Evolutionary conservation across 2,113 vertebrate genomes (phyloP), one percentile per base, ranked within the genome.

Genomic region (Penelope pileata): DNA sequence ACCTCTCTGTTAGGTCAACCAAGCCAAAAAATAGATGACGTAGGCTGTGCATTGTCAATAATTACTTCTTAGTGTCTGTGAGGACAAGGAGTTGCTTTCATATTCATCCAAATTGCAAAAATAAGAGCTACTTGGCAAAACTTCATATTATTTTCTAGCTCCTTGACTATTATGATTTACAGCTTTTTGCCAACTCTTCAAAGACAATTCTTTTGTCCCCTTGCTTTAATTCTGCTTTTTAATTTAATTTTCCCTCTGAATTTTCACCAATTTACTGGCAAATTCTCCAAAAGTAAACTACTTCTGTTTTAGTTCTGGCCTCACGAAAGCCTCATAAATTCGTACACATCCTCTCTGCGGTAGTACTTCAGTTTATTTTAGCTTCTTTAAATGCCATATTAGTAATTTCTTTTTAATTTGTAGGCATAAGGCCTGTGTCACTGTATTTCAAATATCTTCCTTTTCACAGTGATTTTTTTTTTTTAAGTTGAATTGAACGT

Each of bases 1-100:
- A 75, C 23, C 14, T 93, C 40, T 78, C 32, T 64, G 83, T 74
- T 60, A 69, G 58, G 30, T 73, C 62, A 90, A n/a, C 24, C n/a
- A 43, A 79, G 62, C 32, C 23, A 48, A 81, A 75, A 89, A 36
- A 47, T 38, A 83, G 21, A 27, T 76, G 9, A 15, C 48, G 5
- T 79, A 16, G 51, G 8, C 13, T 64, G 9, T 82, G 38, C 12
- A 67, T 34, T 68, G 24, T 32, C 70, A 76, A 2, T 38, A 79
- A 85, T 74, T 66, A 40, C 16, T 47, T 68, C 50, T 90, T 51
- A 51, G 30, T 15, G 12, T 78, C 62, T 75, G 18, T 16, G 27
- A 36, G 48, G 48, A 79, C 53, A 38, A 78, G 26, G 17, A 59
- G 10, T 34, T 91, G 13, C 63, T 64, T 83, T 32, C 26, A 17